Base-by-base conservation (phyloP, 2,797 vertebrate species). In the Antrozous pallidus region DNA sequence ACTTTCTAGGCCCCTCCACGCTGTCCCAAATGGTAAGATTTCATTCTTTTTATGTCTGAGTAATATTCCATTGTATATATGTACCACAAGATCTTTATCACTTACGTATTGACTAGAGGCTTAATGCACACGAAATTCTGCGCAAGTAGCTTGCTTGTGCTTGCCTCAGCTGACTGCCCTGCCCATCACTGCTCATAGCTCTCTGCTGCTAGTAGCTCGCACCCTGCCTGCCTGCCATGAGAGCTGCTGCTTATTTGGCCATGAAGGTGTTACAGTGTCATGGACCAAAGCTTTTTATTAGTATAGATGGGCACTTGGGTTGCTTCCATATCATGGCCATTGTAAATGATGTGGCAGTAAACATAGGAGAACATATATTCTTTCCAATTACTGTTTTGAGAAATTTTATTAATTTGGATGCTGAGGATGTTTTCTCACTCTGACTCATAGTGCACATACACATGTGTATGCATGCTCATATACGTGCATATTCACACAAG, bases 151-250 rank as follows among this genome's bases (percentile, higher is more conserved):
- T 54, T 22, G 7, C 20, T 54, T 54, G 8, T 3, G 0, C 51
- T 54, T 54, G 51, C 51, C 8, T 54, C 20, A 54, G 51, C 20
- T 9, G 51, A 22, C 20, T 54, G 51, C 51, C 51, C 2, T 2
- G 8, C 22, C 51, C 51, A 54, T 24, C 22, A 9, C 51, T 2
- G 0, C 51, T 4, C 51, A 4, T 54, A 54, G 51, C 20, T 54
- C 22, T 54, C 51, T 1, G 7, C 22, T 1, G 3, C 22, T 54
- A 24, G 20, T 24, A 10, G 20, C 51, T 24, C 0, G 3, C 0
- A 6, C 22, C 22, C 51, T 24, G 51, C 20, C 49, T 0, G 7
- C 22, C 22, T 9, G 8, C 51, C 22, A 9, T 0, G 2, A 24
- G 20, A 54, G 51, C 51, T 8, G 24, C 51, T 24, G 51, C 51